These are phyloP conservation scores for Hippasteria phrygiana DNA, from an alignment of 53 echinoderm and acorn worm genomes.

Conservation along the genomic window DNA sequence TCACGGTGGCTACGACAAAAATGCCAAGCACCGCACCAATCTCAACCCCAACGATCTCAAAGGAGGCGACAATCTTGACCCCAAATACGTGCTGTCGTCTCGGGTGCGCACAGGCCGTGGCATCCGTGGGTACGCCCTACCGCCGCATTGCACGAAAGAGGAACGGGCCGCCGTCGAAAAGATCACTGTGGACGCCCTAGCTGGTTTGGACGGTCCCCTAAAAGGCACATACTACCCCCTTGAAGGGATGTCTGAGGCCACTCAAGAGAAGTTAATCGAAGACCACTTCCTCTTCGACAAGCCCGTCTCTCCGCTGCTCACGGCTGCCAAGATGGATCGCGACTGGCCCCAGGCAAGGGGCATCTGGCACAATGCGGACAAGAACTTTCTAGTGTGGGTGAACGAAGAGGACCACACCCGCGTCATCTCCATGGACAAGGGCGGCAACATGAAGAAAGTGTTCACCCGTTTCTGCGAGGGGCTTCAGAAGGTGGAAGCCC, in stretches of 20 bases:
- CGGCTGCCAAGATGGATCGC: slow-evolving; percentile 94
- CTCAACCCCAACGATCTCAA: slow-evolving; percentile 79
- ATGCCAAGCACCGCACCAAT: slow-evolving; percentile 85
- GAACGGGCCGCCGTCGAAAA: slow-evolving; percentile 88
- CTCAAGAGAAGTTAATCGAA: slow-evolving; percentile 87
- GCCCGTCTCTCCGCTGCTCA: slow-evolving; percentile 94
- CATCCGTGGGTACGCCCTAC: slow-evolving; percentile 86
- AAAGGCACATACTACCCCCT: slow-evolving; percentile 94
- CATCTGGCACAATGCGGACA: slow-evolving; percentile 94
- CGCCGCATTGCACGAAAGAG: slow-evolving; percentile 81
- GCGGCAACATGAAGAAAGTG: slow-evolving; percentile 85
- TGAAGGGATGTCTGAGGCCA: slow-evolving; percentile 94
- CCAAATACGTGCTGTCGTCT: slow-evolving; percentile 91
- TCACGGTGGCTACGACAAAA: slow-evolving; percentile 88
- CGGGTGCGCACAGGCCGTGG: slow-evolving; percentile 96
- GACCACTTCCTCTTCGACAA: slow-evolving; percentile 98
- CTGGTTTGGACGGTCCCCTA: slow-evolving; percentile 77
- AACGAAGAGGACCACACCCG: slow-evolving; percentile 93
- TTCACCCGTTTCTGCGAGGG: slow-evolving; percentile 94
- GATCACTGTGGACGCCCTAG: slow-evolving; percentile 79
- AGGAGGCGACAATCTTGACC: slow-evolving; percentile 87
- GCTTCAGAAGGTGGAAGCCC: slow-evolving; percentile 81
- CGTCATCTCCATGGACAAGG: slow-evolving; percentile 91
- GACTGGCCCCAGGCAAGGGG: slow-evolving; percentile 98
- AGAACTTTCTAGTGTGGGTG: slow-evolving; percentile 97